Base-by-base conservation (phyloP, 2,888 invertebrate genomes). In the Lepidocyrtinus sp. region DNA sequence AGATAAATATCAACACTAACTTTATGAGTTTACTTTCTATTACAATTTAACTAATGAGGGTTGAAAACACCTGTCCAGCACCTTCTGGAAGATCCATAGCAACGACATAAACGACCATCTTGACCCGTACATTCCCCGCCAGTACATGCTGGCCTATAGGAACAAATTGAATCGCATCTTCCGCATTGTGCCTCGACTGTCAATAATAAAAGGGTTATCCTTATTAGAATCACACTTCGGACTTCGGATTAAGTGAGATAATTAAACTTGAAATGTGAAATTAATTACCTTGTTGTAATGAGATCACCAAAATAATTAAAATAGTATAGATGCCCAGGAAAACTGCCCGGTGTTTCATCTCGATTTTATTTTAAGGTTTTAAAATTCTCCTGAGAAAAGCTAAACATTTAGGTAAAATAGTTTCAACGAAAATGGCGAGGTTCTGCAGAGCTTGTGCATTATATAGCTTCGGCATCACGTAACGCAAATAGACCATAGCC, bases 61-160 rank as follows among this genome's bases (percentile, higher is more conserved):
- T 77, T 76, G 45, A 82, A 78, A 50, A 22, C 74, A n/a, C 82
- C 82, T 50, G 65, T 62, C 82, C 82, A 82, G 61, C 82, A 82
- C 0, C 74, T 59, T 1, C 62, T 59, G 0, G 82, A 65, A 27
- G 27, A 63, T 15, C 82, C 82, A 45, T 70, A 78, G 24, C 82
- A 82, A 26, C 82, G 63, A 22, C 82, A 82, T n/a, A 82, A 17
- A 36, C 21, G 64, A 1, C 19, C n/a, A 12, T 78, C 77, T n/a
- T 64, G 61, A 17, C 82, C 82, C 22, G 77, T 27, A 67, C 82
- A 82, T 2, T 71, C 19, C 5, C 82, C 82, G 1, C 78, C 78
- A 5, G n/a, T 12, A n/a, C 82, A 82, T 26, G 75, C 9, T 45
- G 77, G 25, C 24, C 76, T 9, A 68, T 82, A 61, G 26, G 73